phyloP scores from a whole-genome alignment of 2,113 vertebrate genomes.

The Paracanthobrama guichenoti region DNA sequence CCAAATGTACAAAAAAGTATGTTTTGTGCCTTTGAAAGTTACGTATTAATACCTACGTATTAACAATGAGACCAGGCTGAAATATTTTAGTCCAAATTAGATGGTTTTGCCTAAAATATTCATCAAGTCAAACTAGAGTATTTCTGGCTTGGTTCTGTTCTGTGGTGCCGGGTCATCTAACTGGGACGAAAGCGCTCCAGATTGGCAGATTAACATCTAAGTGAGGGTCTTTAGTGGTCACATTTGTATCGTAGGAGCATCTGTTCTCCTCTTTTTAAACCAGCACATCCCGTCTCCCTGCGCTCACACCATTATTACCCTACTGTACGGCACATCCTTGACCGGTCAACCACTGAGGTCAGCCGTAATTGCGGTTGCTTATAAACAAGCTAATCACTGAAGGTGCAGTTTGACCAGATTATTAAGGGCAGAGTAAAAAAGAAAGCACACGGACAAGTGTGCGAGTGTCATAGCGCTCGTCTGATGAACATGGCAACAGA shows the following conservation, averaged over 20 bases:
- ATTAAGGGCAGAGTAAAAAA: constrained; percentile 9
- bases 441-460: neutral
- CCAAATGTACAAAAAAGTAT: too few species aligned
- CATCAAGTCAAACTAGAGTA: constrained; percentile 47
- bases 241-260: constrained; percentile 41
- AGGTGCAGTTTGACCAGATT: constrained; percentile 27
- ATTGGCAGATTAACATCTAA: constrained; percentile 40
- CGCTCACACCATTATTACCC: constrained; percentile 42
- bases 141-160: constrained; percentile 23
- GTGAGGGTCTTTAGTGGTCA: constrained; percentile 42
- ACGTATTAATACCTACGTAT: too few species aligned
- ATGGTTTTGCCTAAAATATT: constrained; percentile 41
- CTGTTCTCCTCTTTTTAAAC: constrained; percentile 41
- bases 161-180: constrained; percentile 26
- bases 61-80: too few species aligned
- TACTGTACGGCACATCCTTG: constrained; percentile 46
- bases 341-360: constrained; percentile 52
- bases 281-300: constrained; percentile 30
- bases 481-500: neutral
- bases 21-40: too few species aligned
- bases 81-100: constrained; percentile 39
- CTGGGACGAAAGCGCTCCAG: constrained; percentile 37
- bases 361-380: constrained; percentile 54
- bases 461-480: neutral
- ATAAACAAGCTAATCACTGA: constrained; percentile 58